Evolutionary conservation across 2,888 invertebrate species (phyloP), one percentile per base, ranked within the genome.

Genomic region (Gastrophysa polygoni): DNA sequence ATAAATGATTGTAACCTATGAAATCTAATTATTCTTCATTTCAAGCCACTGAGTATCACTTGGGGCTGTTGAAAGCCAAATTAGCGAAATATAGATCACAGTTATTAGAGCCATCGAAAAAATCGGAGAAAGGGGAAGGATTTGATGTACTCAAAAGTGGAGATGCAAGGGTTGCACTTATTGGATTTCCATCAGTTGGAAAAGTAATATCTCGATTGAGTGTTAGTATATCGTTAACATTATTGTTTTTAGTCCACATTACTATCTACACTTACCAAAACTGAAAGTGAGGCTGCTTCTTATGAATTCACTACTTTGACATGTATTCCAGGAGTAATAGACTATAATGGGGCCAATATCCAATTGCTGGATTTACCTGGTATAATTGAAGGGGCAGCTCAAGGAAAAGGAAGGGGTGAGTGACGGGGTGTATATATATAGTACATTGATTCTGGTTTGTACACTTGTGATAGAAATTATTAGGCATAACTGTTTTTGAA

Each of bases 131-230:
- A 80, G 96, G 96, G 18, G 95, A 95, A 82, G 99, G 99, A 0
- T 99, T 99, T 83, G 99, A 99, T 89, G 99, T 99, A 8, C 87
- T 98, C 72, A 99, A 99, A 82, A 97, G 97, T 74, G 99, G 99
- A 50, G 99, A 99, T 89, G 99, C 99, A 7, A 85, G 98, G 77
- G 96, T 98, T 11, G 97, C 98, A 6, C 85, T 99, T 4, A 98
- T 99, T 73, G 99, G 99, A 38, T 99, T 99, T 80, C 99, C 99
- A 6, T 98, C 98, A 10, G 97, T 97, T 29, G 97, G 97, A 82
- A 97, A 97, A 86, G 92, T 92, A 80, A 78, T 81, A 73, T 24
- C 7, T 44, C 47, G 16, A 14, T 24, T 24, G 3, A 24, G 7
- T 7, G 1, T 2, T 10, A 10, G 10, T 57, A 48, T 21, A 57